These are phyloP conservation scores for Ochropleura leucogaster DNA, from an alignment of 2,888 invertebrate genomes.

Conservation along the genomic window DNA sequence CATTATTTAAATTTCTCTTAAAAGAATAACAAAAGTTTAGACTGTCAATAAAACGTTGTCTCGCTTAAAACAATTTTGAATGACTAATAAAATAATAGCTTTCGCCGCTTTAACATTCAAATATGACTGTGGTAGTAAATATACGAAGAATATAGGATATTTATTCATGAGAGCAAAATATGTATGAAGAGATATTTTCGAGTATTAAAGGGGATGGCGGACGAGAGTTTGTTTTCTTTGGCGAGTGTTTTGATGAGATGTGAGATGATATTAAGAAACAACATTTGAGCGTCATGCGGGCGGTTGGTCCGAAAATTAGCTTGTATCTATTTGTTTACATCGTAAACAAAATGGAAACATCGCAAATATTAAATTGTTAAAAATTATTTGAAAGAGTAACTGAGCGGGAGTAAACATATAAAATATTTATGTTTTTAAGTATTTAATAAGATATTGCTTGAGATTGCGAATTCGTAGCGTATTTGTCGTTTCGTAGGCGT, in stretches of 20 bases:
- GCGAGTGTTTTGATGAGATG: constrained; percentile 52
- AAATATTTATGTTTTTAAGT: neutral
- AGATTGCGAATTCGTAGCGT: neutral
- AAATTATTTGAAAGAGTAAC: constrained; percentile 15
- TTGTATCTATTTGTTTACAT: constrained; percentile 41
- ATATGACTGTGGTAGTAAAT: constrained; percentile 62
- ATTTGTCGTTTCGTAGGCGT: neutral
- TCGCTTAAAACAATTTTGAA: constrained; percentile 42
- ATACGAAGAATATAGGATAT: constrained; percentile 75
- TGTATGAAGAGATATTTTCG: constrained; percentile 77
- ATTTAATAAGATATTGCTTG: neutral
- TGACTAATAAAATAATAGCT: constrained; percentile 54
- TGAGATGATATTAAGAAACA: constrained; percentile 61
- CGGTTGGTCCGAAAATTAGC: constrained; percentile 34
- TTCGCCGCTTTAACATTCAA: constrained; percentile 60
- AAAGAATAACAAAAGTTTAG: constrained; percentile 49
- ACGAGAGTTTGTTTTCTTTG: constrained; percentile 68
- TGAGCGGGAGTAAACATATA: neutral
- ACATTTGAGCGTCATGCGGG: constrained; percentile 39
- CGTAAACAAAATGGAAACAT: constrained; percentile 47
- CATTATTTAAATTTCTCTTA: constrained; percentile 46
- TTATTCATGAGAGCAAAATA: constrained; percentile 83
- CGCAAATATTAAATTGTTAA: constrained; percentile 23
- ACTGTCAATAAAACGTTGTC: constrained; percentile 42
- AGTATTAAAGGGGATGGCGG: constrained; percentile 69